Evolutionary conservation across 2,113 vertebrate genomes (phyloP), one percentile per base, ranked within the genome.

Genomic region (Menidia beryllina): DNA sequence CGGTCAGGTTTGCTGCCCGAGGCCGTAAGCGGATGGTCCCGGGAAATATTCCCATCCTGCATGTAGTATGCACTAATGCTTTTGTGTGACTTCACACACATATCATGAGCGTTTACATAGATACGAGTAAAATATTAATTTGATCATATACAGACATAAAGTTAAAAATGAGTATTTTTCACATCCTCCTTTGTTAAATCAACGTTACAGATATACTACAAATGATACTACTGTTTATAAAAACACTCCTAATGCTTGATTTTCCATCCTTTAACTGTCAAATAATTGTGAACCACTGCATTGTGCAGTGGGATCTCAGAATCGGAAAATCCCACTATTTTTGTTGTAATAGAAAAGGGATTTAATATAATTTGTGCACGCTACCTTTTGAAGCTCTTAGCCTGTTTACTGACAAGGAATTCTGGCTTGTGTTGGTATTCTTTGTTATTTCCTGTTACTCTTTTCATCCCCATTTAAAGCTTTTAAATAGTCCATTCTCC

Each of bases 1-100:
- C 27, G 79, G 60, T 86, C 66, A 71, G 73, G 71, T 84, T 86
- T 25, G 58, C 36, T 41, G 72, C 83, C 77, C 45, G 64, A 69
- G 86, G 84, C 67, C 52, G 65, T 45, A 13, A 27, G 9, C 77
- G 66, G 23, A 54, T 75, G 48, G 41, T 72, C 36, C 57, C 75
- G 74, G 74, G 68, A 84, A 73, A 49, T 30, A 72, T 21, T 69
- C 61, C 14, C 53, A 39, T 67, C n/a, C 38, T 39, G 21, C 51
- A 41, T 15, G 52, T 19, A 60, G 57, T 56, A 50, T 57, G 27
- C 8, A 41, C 3, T 1, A 27, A 43, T 58, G 53, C 49, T 11
- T 49, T 15, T 57, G 38, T 7, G 13, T 23, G 56, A 50, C 25
- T 49, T 27, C 21, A 41, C 49, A 26, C 41, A 63, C 54, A 11